These are phyloP conservation scores for Thaumatotibia leucotreta DNA, from an alignment of 1,140 invertebrate genomes.

Conservation along the genomic window DNA sequence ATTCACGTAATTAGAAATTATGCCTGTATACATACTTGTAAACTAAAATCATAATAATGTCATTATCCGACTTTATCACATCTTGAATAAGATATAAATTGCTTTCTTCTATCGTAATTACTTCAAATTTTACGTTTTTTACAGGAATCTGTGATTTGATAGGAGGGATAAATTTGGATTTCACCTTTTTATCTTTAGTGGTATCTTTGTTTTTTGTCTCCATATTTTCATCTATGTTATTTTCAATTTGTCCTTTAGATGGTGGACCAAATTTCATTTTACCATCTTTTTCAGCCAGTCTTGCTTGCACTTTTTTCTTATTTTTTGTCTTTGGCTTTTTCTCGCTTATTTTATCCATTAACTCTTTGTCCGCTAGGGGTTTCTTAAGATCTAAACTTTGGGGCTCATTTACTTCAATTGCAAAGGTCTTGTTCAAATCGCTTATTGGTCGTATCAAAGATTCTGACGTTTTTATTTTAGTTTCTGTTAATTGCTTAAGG, in stretches of 20 bases:
- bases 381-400: neutral
- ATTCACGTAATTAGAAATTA: neutral
- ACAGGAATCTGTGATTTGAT: constrained; percentile 48
- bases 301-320: constrained; percentile 46
- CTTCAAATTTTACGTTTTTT: constrained; percentile 33
- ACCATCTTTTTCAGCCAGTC: constrained; percentile 48
- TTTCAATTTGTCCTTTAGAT: constrained; percentile 14
- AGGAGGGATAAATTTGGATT: constrained; percentile 46
- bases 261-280: constrained; percentile 56
- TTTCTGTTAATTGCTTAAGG: neutral
- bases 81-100: constrained; percentile 16
- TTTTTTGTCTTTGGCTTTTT: constrained; percentile 12
- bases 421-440: neutral
- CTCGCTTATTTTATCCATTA: neutral
- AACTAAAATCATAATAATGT: constrained; percentile 32
- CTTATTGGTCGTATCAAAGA: neutral
- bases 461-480: neutral
- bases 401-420: neutral
- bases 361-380: neutral
- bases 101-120: constrained; percentile 27
- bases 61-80: constrained; percentile 3
- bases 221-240: constrained; percentile 8
- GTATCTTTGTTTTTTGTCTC: constrained; percentile 18
- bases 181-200: constrained; percentile 22
- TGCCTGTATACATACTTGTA: constrained; percentile 32